phyloP scores from a whole-genome alignment of 92 coral and sea anemone species.

The Zoanthus solanderi region DNA sequence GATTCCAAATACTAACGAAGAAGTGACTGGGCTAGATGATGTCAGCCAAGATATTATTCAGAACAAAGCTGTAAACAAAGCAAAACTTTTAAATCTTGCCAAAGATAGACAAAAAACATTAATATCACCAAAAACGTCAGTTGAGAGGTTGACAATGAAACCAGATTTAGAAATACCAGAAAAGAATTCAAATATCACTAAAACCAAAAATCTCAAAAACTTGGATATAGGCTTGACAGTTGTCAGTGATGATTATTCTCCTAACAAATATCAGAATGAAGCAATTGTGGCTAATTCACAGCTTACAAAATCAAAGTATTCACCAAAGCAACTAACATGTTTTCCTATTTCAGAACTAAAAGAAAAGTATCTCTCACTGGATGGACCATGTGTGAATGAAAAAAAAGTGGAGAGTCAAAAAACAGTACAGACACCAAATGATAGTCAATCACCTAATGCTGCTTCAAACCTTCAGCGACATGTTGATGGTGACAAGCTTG shows the following conservation, averaged over 20 bases:
- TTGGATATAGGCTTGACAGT: neutral
- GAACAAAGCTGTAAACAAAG: neutral
- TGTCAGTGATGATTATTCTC: neutral
- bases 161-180: constrained; percentile 1
- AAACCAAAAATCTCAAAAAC: neutral
- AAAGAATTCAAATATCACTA: neutral
- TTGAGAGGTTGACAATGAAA: neutral
- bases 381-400: neutral
- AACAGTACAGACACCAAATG: neutral
- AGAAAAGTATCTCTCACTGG: neutral
- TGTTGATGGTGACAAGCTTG: neutral
- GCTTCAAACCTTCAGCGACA: neutral
- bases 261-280: neutral
- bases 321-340: neutral
- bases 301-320: neutral
- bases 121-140: neutral
- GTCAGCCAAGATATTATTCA: neutral
- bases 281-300: neutral
- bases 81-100: neutral
- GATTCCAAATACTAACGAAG: neutral
- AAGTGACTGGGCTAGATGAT: too few relatives aligned
- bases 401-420: neutral
- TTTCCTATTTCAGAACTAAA: neutral
- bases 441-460: neutral
- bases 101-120: neutral